These are phyloP conservation scores for Scaptodrosophila latifasciaeformis DNA, from an alignment of 2,888 invertebrate species.

Conservation along the genomic window DNA sequence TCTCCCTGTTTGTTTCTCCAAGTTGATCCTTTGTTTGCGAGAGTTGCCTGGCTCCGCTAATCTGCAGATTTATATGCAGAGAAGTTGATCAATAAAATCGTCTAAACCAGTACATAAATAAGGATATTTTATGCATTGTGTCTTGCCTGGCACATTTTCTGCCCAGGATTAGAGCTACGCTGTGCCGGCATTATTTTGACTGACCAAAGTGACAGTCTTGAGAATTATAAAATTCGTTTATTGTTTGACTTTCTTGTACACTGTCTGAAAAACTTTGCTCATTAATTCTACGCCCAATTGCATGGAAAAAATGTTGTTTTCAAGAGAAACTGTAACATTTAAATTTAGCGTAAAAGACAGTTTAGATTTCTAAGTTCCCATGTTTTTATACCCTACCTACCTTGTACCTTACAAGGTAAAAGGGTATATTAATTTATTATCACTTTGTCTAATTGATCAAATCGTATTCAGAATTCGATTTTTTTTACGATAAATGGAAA, in stretches of 20 bases:
- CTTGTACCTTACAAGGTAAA: too few species aligned
- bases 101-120: conserved; percentile 67
- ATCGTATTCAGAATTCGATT: too few species aligned
- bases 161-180: conserved; percentile 46
- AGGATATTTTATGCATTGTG: conserved; percentile 62
- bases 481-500: too few species aligned
- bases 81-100: conserved; percentile 73
- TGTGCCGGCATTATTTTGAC: conserved; percentile 19
- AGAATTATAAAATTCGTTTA: conserved; percentile 14
- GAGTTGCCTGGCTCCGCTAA: conserved; percentile 53
- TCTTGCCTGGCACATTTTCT: conserved; percentile 35
- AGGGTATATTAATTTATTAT: too few species aligned
- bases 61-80: conserved; percentile 72
- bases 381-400: too few species aligned
- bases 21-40: background rate
- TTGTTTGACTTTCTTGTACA: too few species aligned
- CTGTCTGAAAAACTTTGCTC: conserved; percentile 38
- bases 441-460: too few species aligned
- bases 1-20: background rate
- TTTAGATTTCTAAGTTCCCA: background rate
- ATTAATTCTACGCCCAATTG: conserved; percentile 48
- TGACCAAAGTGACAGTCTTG: conserved; percentile 39
- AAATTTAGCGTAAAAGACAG: background rate
- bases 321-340: background rate
- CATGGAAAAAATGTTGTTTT: conserved; percentile 37